These are phyloP conservation scores for Pithecia hirsuta DNA, from an alignment of 2,797 vertebrate genomes.

Conservation along the genomic window DNA sequence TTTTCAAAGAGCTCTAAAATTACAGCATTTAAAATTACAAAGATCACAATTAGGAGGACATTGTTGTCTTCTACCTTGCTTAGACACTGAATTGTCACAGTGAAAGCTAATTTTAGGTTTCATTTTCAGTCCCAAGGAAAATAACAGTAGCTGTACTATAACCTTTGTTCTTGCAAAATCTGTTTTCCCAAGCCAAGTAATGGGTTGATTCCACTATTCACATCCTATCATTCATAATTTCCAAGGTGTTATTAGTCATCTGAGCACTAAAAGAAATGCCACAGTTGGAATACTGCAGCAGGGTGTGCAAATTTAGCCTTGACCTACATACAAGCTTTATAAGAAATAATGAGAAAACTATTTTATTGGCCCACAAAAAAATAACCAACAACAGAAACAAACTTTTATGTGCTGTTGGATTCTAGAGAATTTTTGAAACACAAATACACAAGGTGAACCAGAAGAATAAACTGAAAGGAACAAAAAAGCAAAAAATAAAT, in stretches of 20 bases:
- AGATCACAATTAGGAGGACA: background rate
- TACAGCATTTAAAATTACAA: background rate
- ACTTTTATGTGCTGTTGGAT: background rate
- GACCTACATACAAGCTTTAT: background rate
- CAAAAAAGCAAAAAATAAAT: background rate
- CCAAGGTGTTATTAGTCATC: slow-evolving; percentile 16
- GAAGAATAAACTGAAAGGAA: background rate
- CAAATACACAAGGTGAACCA: background rate
- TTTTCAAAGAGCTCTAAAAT: slow-evolving; percentile 35
- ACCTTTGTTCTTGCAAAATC: slow-evolving; percentile 38
- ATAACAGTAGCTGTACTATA: background rate
- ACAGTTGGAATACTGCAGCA: slow-evolving; percentile 18
- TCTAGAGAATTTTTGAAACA: slow-evolving; percentile 41
- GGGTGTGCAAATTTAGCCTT: background rate
- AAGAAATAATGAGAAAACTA: background rate
- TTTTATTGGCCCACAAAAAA: background rate
- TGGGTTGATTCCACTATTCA: background rate
- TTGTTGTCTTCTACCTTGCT: background rate
- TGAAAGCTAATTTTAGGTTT: slow-evolving; percentile 33
- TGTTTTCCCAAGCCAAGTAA: background rate
- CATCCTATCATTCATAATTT: slow-evolving; percentile 34
- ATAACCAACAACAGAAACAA: background rate
- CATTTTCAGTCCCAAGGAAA: background rate
- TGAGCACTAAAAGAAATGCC: background rate
- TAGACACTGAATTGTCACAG: background rate